phyloP scores from a whole-genome alignment of 1,140 invertebrate species.

The Pantala flavescens region DNA sequence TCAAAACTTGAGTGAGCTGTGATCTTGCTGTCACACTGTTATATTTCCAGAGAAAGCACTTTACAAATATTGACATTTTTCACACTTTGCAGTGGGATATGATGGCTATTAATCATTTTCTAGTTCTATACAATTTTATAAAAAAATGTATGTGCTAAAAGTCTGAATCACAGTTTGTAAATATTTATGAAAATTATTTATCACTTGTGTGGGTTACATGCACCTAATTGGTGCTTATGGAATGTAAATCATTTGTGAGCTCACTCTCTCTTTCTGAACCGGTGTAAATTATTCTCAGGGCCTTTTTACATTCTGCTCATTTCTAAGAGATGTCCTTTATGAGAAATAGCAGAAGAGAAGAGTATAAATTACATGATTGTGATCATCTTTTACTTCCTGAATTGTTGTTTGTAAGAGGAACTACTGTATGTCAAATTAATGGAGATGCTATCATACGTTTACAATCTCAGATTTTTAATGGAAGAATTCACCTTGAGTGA shows the following conservation, averaged over 20 bases:
- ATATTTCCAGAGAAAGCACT: not conserved
- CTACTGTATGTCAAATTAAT: too few relatives aligned
- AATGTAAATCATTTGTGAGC: not conserved
- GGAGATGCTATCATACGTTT: too few relatives aligned
- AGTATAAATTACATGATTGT: too few relatives aligned
- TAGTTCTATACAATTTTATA: conserved; percentile 11
- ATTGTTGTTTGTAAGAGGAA: too few relatives aligned
- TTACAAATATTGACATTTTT: not conserved
- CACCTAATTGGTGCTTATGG: not conserved
- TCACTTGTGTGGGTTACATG: not conserved
- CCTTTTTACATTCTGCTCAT: conserved; percentile 6
- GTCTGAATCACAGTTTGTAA: not conserved
- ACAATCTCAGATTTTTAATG: too few relatives aligned
- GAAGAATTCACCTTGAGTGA: too few relatives aligned
- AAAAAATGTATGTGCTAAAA: not conserved
- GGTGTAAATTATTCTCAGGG: not conserved
- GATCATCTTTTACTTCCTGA: too few relatives aligned
- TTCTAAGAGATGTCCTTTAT: not conserved
- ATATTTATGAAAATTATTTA: conserved; percentile 6
- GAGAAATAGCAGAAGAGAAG: too few relatives aligned
- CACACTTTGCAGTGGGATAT: not conserved
- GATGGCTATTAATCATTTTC: not conserved
- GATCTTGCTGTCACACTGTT: conserved; percentile 8
- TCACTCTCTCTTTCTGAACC: not conserved
- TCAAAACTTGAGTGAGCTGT: conserved; percentile 2